A percentile compares a stretch with the other conserved stretches of the same genome.
These are phyloP conservation scores for Astropecten irregularis DNA, from an alignment of 53 echinoderm and acorn worm genomes.

Conservation along the genomic window DNA sequence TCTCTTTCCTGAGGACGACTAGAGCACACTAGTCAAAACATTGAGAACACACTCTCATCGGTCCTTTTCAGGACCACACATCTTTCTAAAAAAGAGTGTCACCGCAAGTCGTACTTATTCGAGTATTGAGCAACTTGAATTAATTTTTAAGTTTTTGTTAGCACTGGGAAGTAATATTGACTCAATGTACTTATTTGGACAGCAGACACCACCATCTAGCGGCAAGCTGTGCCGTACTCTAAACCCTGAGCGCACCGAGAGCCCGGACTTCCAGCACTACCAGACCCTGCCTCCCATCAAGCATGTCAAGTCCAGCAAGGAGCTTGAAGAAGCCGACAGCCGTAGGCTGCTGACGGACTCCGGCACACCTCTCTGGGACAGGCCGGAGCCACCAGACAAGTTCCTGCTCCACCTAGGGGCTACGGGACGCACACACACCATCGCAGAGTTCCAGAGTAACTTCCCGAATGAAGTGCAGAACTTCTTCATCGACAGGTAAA, in stretches of 20 bases:
- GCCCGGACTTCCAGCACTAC: slow-evolving; percentile 91
- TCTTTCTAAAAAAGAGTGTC: no score
- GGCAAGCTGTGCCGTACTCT: slow-evolving; percentile 49
- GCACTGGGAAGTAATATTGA: no score
- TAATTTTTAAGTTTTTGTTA: no score
- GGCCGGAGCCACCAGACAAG: slow-evolving; percentile 75
- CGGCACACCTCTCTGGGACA: slow-evolving; percentile 85
- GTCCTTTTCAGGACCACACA: no score
- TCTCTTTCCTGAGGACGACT: no score
- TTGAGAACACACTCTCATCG: no score
- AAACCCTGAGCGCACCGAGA: slow-evolving; percentile 31
- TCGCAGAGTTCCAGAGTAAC: slow-evolving; percentile 97
- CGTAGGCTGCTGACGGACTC: slow-evolving; percentile 67
- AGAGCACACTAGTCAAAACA: no score
- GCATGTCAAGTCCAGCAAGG: slow-evolving; percentile 71
- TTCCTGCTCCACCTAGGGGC: slow-evolving; percentile 91
- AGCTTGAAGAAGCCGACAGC: slow-evolving; percentile 49
- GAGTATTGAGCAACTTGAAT: no score
- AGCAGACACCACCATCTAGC: not conserved
- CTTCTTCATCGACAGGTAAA: slow-evolving; percentile 94
- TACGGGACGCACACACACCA: slow-evolving; percentile 91
- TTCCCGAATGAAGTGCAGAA: slow-evolving; percentile 94
- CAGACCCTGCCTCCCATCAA: slow-evolving; percentile 96
- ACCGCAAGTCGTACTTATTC: no score
- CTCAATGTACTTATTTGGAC: no score